These are phyloP conservation scores for Eueides isabella DNA, from an alignment of 1,140 invertebrate genomes.

Conservation along the genomic window DNA sequence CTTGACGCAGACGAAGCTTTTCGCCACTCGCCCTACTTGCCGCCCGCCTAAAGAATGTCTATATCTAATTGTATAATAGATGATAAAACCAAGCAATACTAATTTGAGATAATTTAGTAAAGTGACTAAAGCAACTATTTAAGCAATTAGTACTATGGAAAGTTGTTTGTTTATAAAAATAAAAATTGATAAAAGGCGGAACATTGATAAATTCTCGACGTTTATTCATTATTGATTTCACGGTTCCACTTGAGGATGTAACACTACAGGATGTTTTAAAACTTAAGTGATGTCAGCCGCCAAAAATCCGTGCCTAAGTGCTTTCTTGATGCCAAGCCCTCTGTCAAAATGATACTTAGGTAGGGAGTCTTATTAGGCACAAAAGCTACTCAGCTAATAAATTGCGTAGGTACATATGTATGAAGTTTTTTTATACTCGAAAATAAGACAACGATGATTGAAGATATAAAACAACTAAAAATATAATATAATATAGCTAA, in stretches of 20 bases:
- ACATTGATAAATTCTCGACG: slow-evolving; percentile 19
- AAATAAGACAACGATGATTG: too few relatives aligned
- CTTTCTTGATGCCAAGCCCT: slow-evolving; percentile 45
- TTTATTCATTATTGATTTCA: slow-evolving; percentile 34
- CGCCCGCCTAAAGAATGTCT: slow-evolving; percentile 61
- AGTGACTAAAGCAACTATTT: neutral
- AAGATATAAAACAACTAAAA: too few relatives aligned
- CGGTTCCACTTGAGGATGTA: slow-evolving; percentile 31
- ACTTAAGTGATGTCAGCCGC: slow-evolving; percentile 46
- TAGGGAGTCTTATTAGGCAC: slow-evolving; percentile 42
- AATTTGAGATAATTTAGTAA: neutral
- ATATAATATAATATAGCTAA: too few relatives aligned
- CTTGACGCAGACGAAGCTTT: slow-evolving; percentile 68
- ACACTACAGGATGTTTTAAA: slow-evolving; percentile 27
- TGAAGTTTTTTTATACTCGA: neutral
- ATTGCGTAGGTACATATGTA: neutral
- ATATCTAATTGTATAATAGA: slow-evolving; percentile 1
- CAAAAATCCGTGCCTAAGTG: slow-evolving; percentile 73
- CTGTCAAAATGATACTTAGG: slow-evolving; percentile 46
- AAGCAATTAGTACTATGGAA: slow-evolving; percentile 23
- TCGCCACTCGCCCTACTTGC: slow-evolving; percentile 76
- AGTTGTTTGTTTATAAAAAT: slow-evolving; percentile 30
- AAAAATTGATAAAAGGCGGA: slow-evolving; percentile 27
- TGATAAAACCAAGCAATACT: slow-evolving; percentile 13
- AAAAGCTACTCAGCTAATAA: slow-evolving; percentile 28